A percentile compares a stretch with the other conserved stretches of the same genome.
phyloP scores from a whole-genome alignment of 2,113 vertebrate genomes.

The Atherinomorus stipes region DNA sequence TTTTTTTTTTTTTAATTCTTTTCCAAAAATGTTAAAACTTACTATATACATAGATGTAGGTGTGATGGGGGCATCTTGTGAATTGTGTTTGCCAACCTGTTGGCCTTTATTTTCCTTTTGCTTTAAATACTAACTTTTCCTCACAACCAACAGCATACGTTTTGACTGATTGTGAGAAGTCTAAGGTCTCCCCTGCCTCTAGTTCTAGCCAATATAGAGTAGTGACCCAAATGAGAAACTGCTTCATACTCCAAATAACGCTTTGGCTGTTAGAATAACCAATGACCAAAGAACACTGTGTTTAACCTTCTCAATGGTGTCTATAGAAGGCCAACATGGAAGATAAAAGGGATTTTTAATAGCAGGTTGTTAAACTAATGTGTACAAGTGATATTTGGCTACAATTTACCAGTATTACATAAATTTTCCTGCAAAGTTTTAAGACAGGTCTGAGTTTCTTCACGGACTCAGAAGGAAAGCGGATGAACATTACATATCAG shows the following conservation, averaged over 20 bases:
- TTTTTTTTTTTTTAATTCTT: not conserved
- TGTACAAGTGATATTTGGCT: constrained; percentile 16
- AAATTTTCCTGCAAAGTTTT: constrained; percentile 6
- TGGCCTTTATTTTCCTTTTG: constrained; percentile 10
- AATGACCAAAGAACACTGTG: constrained; percentile 83
- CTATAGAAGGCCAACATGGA: constrained; percentile 21
- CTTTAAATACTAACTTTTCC: constrained; percentile 7
- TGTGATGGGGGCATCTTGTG: not conserved
- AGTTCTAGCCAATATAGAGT: constrained; percentile 33
- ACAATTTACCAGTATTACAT: constrained; percentile 52
- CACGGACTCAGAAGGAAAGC: constrained; percentile 14
- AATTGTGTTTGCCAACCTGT: constrained; percentile 17
- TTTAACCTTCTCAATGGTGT: constrained; percentile 53
- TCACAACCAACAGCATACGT: constrained; percentile 8
- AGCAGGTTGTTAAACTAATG: constrained; percentile 11
- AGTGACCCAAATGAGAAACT: constrained; percentile 32
- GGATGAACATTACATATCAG: constrained; percentile 49
- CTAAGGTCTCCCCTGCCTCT: constrained; percentile 21
- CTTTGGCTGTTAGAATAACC: constrained; percentile 49
- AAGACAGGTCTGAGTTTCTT: constrained; percentile 15
- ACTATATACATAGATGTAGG: constrained; percentile 3
- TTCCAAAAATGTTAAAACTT: not conserved
- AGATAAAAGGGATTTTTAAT: constrained; percentile 54
- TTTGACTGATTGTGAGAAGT: constrained; percentile 18
- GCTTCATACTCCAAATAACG: constrained; percentile 21